These are phyloP conservation scores for Liasis olivaceus DNA, from an alignment of 2,797 vertebrate species.

Conservation along the genomic window DNA sequence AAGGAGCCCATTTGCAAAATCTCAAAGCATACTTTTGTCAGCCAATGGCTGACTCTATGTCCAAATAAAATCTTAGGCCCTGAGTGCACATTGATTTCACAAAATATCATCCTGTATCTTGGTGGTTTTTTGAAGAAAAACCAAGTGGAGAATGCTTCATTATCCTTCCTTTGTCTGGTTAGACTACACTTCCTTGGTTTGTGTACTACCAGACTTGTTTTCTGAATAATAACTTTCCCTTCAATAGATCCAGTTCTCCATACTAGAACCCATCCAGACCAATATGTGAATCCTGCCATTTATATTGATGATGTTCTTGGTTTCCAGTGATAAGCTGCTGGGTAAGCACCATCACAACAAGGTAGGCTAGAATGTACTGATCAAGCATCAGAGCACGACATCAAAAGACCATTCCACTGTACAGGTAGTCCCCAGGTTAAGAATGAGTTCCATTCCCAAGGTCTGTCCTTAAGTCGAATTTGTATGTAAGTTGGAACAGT, in stretches of 20 bases:
- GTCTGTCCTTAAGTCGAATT: no score
- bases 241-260: background rate
- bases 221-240: background rate
- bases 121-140: no score
- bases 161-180: background rate
- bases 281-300: background rate
- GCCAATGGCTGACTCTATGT: background rate
- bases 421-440: no score
- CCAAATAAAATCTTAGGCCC: background rate
- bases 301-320: background rate
- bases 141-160: background rate
- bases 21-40: background rate
- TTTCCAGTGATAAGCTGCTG: background rate
- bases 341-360: background rate
- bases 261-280: background rate
- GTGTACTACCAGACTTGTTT: background rate
- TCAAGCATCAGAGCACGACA: background rate
- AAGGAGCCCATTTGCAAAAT: background rate
- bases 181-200: background rate
- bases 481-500: no score
- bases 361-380: background rate
- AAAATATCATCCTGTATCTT: background rate
- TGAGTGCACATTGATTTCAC: background rate
- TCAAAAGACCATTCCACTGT: no score
- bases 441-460: no score